phyloP scores from a whole-genome alignment of 2,797 vertebrate genomes.

The Trachurus trachurus region DNA sequence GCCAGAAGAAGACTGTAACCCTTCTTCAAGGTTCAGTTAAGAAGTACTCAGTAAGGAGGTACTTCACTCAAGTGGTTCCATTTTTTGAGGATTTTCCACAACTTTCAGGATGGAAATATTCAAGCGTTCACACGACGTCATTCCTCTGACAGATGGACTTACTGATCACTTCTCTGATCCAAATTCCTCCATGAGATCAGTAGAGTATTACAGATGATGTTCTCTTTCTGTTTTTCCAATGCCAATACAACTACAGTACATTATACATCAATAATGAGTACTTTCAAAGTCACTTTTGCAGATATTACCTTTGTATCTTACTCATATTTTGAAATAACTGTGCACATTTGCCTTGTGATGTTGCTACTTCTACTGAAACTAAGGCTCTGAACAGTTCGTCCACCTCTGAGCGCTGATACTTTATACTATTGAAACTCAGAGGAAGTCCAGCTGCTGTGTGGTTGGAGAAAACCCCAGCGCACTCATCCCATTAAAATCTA shows the following conservation, averaged over 20 bases:
- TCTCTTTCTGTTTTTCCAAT: background rate
- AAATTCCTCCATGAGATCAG: background rate
- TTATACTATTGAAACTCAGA: background rate
- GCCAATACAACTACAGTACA: too few relatives aligned
- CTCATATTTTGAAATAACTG: too few relatives aligned
- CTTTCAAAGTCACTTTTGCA: too few relatives aligned
- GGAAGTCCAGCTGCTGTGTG: background rate
- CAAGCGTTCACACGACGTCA: too few relatives aligned
- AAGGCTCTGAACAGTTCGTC: too few relatives aligned
- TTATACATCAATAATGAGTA: too few relatives aligned
- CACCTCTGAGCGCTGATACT: too few relatives aligned
- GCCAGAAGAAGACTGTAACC: background rate
- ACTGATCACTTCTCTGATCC: background rate
- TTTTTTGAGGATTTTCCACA: background rate
- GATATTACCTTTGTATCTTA: too few relatives aligned
- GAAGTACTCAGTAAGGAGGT: background rate
- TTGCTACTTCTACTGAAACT: too few relatives aligned
- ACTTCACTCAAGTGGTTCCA: background rate
- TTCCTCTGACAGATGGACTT: background rate
- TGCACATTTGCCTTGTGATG: too few relatives aligned
- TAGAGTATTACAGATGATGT: background rate
- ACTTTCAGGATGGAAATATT: background rate
- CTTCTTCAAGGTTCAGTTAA: conserved; percentile 9
- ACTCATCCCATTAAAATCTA: background rate
- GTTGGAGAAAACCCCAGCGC: background rate